phyloP scores from a whole-genome alignment of 1,140 invertebrate genomes.

The Drosophila saltans region DNA sequence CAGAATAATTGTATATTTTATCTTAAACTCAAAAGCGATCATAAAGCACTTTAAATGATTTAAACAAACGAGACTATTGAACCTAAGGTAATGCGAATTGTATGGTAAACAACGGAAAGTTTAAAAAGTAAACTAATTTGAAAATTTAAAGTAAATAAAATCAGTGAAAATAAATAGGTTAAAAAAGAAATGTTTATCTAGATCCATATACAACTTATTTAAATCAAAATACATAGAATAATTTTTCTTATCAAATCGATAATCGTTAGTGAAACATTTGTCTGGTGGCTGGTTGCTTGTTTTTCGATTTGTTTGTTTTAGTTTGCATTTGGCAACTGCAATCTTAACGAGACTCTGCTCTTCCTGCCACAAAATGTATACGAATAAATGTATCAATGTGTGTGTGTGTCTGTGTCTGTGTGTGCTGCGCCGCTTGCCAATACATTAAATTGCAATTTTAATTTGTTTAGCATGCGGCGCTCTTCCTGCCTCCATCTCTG shows the following conservation, averaged over 20 bases:
- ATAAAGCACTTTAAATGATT: too few species aligned
- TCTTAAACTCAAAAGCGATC: too few species aligned
- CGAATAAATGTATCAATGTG: neutral
- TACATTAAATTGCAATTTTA: constrained; percentile 80
- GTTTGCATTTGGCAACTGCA: constrained; percentile 72
- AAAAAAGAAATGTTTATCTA: too few species aligned
- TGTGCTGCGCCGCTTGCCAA: constrained; percentile 42
- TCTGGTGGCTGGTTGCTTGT: constrained; percentile 10
- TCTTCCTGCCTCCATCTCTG: constrained; percentile 22
- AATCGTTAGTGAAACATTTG: constrained; percentile 3
- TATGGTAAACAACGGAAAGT: too few species aligned
- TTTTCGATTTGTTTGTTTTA: constrained; percentile 51
- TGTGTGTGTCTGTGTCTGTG: constrained; percentile 13
- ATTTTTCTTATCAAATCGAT: neutral
- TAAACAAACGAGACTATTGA: too few species aligned
- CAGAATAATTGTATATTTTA: too few species aligned
- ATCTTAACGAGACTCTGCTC: constrained; percentile 60
- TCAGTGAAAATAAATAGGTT: too few species aligned
- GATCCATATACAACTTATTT: too few species aligned
- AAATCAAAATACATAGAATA: too few species aligned
- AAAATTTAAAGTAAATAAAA: too few species aligned
- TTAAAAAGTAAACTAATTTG: too few species aligned
- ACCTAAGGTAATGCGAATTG: too few species aligned
- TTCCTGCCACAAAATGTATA: constrained; percentile 12
- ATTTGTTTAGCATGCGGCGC: constrained; percentile 70